phyloP scores from a whole-genome alignment of 2,888 invertebrate genomes.

The Anaspis maculata region DNA sequence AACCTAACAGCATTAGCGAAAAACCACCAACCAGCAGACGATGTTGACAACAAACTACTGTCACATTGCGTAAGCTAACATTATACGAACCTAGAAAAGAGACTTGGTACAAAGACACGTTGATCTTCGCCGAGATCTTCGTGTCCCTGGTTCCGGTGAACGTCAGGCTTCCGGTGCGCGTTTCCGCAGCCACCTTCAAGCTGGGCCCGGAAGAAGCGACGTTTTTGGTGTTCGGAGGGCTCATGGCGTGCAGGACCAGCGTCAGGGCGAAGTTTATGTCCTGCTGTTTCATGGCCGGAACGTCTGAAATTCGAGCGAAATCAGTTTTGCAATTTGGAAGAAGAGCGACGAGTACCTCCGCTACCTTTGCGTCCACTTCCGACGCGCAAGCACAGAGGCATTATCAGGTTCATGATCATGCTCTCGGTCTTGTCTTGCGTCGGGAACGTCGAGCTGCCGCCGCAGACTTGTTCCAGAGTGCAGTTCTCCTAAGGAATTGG shows the following conservation, averaged over 20 bases:
- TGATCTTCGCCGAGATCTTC: constrained; percentile 67
- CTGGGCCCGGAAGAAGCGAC: constrained; percentile 59
- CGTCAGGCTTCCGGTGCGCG: constrained; percentile 72
- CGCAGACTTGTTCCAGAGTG: constrained; percentile 90
- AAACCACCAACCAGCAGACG: too few relatives aligned
- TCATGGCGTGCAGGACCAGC: constrained; percentile 81
- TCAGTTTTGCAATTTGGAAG: constrained; percentile 3
- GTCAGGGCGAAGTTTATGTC: constrained; percentile 89
- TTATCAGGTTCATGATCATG: constrained; percentile 89
- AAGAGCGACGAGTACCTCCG: background rate
- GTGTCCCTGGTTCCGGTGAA: constrained; percentile 71
- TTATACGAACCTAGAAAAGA: constrained; percentile 76
- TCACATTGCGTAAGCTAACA: too few relatives aligned
- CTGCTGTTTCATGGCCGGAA: constrained; percentile 77
- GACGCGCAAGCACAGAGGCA: constrained; percentile 91
- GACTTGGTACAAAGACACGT: constrained; percentile 73
- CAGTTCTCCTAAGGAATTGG: constrained; percentile 66
- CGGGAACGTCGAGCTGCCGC: constrained; percentile 80
- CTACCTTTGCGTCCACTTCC: constrained; percentile 90
- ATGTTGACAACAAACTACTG: too few relatives aligned
- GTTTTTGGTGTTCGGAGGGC: constrained; percentile 66
- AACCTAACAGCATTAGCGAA: too few relatives aligned
- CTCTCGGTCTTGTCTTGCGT: constrained; percentile 91
- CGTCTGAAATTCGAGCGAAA: constrained; percentile 51
- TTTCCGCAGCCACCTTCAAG: constrained; percentile 59